Evolutionary conservation across 2,113 vertebrate species (phyloP), one percentile per base, ranked within the genome.

Genomic region (Mirounga angustirostris): DNA sequence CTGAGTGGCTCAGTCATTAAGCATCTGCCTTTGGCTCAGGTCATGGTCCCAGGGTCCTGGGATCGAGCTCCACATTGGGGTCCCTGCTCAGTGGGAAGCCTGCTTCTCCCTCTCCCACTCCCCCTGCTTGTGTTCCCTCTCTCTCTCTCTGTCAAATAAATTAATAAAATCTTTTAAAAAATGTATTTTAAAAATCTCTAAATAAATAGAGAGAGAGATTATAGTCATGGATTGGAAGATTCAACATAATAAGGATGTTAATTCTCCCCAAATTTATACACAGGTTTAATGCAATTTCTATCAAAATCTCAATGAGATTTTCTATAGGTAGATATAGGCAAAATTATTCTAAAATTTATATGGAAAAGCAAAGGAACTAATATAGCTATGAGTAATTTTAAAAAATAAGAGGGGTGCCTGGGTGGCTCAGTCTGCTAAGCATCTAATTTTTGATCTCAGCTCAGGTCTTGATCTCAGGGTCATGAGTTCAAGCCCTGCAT

Each of bases 301-400:
- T 91, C 28, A 88, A 94, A 95, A 92, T 69, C 36, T 84, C 69
- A 94, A 36, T 63, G 36, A 96, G 16, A 43, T 43, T 92, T 95
- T 43, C 54, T 50, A 59, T 56, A 93, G 50, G n/a, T 46, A 85
- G 33, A 61, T 46, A 18, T 59, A 69, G 50, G 59, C 52, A 95
- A 93, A 12, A 78, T 86, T 81, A 61, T 63, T 71, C 63, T 65
- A 90, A n/a, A 78, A 71, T 30, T 69, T 71, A 28, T 13, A 40
- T 82, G 40, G 28, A 16, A 87, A 74, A 15, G 5, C 24, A 95
- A 93, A 92, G 59, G 3, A 90, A 22, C 5, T 28, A 50, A 10
- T 63, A 81, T 54, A 76, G 4, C 7, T 86, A 76, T 86, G 69
- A 91, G 9, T n/a, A 58, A 79, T 80, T 71, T 91, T 59, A 7